Conservation (phyloP, 1,140 invertebrate genomes). For the Musca domestica region DNA sequence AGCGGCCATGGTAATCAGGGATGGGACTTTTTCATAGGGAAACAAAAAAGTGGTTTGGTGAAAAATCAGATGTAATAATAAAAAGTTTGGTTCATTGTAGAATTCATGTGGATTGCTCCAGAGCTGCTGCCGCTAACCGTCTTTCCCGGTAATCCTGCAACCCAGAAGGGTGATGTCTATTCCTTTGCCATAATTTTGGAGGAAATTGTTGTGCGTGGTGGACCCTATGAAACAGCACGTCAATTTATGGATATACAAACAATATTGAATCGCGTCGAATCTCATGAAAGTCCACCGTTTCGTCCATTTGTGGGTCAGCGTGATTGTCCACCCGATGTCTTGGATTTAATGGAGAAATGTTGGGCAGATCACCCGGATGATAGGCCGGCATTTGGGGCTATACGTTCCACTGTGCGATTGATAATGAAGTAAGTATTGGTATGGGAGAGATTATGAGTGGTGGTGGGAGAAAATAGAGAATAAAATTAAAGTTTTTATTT, state of each 20-base stretch:
- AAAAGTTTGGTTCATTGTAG: constrained; percentile 54
- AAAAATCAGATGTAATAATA: neutral
- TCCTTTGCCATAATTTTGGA: constrained; percentile 85
- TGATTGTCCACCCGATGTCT: constrained; percentile 67
- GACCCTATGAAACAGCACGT: constrained; percentile 69
- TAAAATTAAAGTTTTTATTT: too few relatives aligned
- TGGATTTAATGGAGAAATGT: constrained; percentile 74
- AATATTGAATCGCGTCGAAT: constrained; percentile 70
- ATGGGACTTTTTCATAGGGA: too few relatives aligned
- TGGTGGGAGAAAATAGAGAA: too few relatives aligned
- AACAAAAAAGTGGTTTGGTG: too few relatives aligned
- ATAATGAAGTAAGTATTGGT: constrained; percentile 68
- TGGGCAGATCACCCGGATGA: constrained; percentile 80
- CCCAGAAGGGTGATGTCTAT: constrained; percentile 84
- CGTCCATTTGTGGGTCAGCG: constrained; percentile 67
- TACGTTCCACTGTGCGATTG: constrained; percentile 66
- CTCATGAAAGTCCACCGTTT: constrained; percentile 70
- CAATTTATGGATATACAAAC: constrained; percentile 59
- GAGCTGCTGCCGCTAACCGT: constrained; percentile 70
- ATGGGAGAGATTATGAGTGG: too few relatives aligned
- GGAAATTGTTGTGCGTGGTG: constrained; percentile 78
- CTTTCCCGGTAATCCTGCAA: constrained; percentile 68
- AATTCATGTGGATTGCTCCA: constrained; percentile 79
- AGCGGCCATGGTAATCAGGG: too few relatives aligned
- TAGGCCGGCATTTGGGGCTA: constrained; percentile 72